phyloP scores from a whole-genome alignment of 2,888 invertebrate species.

The Allygus modestus region DNA sequence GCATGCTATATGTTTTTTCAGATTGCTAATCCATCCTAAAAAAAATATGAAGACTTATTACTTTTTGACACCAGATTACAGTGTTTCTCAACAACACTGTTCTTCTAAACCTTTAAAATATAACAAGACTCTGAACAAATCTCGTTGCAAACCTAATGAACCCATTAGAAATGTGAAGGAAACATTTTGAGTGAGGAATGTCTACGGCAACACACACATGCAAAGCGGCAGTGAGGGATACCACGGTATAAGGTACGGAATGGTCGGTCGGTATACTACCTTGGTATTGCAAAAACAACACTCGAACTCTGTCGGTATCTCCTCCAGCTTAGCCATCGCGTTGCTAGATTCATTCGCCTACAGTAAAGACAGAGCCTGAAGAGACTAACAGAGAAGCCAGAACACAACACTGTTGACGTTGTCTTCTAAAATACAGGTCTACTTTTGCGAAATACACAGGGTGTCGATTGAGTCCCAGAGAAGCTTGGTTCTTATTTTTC shows the following conservation, averaged over 20 bases:
- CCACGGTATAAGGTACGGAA: conserved; percentile 1
- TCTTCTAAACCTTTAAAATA: too few species aligned
- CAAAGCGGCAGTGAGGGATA: conserved; percentile 11
- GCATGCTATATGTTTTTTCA: too few species aligned
- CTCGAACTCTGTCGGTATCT: conserved; percentile 96
- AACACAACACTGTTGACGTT: background rate
- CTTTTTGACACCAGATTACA: too few species aligned
- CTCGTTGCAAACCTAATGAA: too few species aligned
- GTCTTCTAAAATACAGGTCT: conserved; percentile 48
- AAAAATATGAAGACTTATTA: too few species aligned
- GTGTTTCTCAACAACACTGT: too few species aligned
- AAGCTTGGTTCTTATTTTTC: background rate
- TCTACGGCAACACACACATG: background rate
- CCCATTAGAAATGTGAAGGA: too few species aligned
- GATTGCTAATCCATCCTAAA: too few species aligned
- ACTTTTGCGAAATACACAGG: background rate
- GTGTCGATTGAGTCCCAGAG: background rate
- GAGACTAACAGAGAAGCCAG: conserved; percentile 5
- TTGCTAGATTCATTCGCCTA: conserved; percentile 71
- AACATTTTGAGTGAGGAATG: too few species aligned
- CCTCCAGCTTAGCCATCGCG: conserved; percentile 85
- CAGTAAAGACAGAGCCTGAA: conserved; percentile 63
- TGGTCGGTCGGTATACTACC: conserved; percentile 78
- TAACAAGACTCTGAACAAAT: too few species aligned
- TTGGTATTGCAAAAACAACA: conserved; percentile 98